Base-by-base conservation (phyloP, 2,888 invertebrate genomes). In the Pyrochroa serraticornis region DNA sequence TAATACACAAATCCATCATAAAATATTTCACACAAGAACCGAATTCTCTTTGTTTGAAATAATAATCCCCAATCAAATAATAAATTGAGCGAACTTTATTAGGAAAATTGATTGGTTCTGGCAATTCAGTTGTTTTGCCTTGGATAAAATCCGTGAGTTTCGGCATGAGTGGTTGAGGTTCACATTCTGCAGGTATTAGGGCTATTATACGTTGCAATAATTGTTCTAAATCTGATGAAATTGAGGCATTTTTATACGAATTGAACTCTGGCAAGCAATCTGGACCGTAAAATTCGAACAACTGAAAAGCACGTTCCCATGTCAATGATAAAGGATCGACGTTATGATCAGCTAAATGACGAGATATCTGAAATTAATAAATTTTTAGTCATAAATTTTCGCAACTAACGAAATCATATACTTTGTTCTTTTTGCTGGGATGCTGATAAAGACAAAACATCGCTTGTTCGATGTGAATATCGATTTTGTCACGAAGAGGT, bases 41-140 rank as follows among this genome's bases (percentile, higher is more conserved):
- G 65, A 84, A 87, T 66, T 94, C 93, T 67, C 89, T 88, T 73
- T 88, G 92, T 78, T 97, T 97, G 73, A 96, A 94, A 78, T 95
- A 90, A 78, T 90, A 93, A 81, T 97, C 97, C 0, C 90, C 97
- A 14, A 97, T 80, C n/a, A 97, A 81, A 75, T 95, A 97, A 77
- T 92, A 97, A 55, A 95, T 87, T 48, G 90, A 88, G 34, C 85
- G 84, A 71, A 77, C 72, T 73, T 77, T 77, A 30, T 68, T 62
- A 8, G 80, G 77, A 60, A 80, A 80, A 1, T 73, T 71, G 6
- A 79, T 69, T 0, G 74, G 61, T 57, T 70, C 67, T 0, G 77
- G 77, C 42, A 78, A 44, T 34, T 49, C 54, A 8, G 66, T 66
- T 1, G 52, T 45, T 8, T 80, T 77, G 0, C 89, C 90, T 68